Evolutionary conservation across 2,113 vertebrate species (phyloP).

Genomic region (Piprites chloris): DNA sequence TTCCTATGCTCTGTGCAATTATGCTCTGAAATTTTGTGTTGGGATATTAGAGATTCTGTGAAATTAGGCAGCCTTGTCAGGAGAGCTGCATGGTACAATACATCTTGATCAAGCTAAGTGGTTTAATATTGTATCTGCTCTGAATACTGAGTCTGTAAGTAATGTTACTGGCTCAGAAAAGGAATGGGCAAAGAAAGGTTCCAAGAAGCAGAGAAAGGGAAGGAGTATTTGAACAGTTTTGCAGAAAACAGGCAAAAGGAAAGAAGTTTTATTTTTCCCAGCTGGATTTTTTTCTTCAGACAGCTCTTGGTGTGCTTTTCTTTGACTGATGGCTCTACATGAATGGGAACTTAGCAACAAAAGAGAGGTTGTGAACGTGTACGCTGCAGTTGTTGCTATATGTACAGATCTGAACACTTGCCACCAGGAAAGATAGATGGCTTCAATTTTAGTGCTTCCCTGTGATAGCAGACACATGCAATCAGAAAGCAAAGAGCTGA

Average conservation of each 20-base stretch:
- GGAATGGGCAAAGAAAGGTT: background rate
- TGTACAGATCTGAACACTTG: background rate
- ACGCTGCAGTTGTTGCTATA: background rate
- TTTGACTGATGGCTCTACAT: conserved; percentile 11
- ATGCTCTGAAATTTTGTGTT: conserved; percentile 10
- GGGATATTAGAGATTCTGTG: conserved; percentile 34
- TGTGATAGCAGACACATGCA: background rate
- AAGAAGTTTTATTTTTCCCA: background rate
- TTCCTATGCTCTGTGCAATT: conserved; percentile 13
- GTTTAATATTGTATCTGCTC: conserved; percentile 35
- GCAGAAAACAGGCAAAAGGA: background rate
- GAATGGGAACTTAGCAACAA: background rate
- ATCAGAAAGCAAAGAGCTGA: background rate
- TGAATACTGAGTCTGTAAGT: background rate
- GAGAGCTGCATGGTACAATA: conserved; percentile 23
- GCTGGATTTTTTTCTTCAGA: background rate
- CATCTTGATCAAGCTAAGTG: conserved; percentile 41
- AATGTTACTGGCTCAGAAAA: background rate
- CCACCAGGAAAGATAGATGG: background rate
- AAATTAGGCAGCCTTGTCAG: conserved; percentile 53
- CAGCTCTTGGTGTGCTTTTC: background rate
- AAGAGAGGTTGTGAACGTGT: background rate
- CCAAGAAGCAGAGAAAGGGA: background rate
- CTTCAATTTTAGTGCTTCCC: background rate
- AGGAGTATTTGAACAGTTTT: background rate